Evolutionary conservation across 2,797 vertebrate genomes (phyloP), one percentile per base, ranked within the genome.

Genomic region (Sardinella longiceps): DNA sequence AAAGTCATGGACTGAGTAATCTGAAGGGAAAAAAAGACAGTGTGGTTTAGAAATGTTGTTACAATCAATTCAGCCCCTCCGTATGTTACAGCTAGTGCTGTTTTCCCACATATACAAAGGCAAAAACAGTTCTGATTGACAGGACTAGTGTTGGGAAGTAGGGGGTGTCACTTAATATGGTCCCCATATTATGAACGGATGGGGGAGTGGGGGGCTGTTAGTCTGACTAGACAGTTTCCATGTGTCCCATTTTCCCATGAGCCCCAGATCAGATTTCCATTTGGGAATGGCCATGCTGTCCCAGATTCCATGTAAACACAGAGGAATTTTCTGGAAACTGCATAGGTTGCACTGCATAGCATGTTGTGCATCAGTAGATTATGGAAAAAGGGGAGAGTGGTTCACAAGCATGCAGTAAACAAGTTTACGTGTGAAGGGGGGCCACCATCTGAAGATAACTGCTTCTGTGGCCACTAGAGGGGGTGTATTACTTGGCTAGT

Each of bases 1-100:
- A 0, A 97, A 96, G 92, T 99, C 98, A 0, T 97, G 96, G 77
- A 99, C 93, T 5, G 93, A 94, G 87, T 96, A 98, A 83, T 98
- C 98, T 99, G 88, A 77, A 82, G 33, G 66, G 7, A 77, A 43
- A 15, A 30, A 12, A 37, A 33, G 63, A 70, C 30, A 20, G 2
- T 70, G 30, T 37, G 63, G 20, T 53, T 53, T 18, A 53, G 0
- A 25, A 60, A 10, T 25, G 23, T 1, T 43, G 23, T 60, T 25
- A 77, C 37, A 15, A 70, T 70, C 30, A 33, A 70, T 18, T 37
- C 46, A 43, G 23, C 45, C 37, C 74, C 46, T 63, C 60, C 12
- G 80, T 3, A 80, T n/a, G 2, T 46, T 7, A n/a, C n/a, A n/a
- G 28, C 50, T 28, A 63, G 2, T 10, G 63, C 30, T 18, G 18